These are phyloP conservation scores for Hyaena hyaena DNA, from an alignment of 2,113 vertebrate genomes.

Conservation along the genomic window DNA sequence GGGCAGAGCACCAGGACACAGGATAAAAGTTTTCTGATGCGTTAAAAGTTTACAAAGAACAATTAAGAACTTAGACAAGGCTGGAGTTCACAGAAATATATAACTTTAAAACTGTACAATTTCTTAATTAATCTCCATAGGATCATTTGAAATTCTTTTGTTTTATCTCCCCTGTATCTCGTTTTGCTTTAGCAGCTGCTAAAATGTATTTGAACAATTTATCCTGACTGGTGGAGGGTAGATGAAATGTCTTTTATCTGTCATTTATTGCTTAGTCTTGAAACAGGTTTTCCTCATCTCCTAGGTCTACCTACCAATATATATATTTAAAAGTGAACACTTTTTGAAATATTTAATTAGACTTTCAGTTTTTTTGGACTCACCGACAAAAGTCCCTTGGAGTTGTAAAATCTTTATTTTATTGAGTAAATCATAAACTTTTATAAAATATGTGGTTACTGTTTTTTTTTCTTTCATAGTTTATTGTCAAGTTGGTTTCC, in stretches of 20 bases:
- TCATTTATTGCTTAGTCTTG: conserved; percentile 54
- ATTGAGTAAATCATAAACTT: conserved; percentile 24
- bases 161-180: neutral
- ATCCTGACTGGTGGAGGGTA: conserved; percentile 55
- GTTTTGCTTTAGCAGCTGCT: conserved; percentile 60
- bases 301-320: neutral
- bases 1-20: neutral
- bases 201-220: conserved; percentile 71
- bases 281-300: conserved; percentile 25
- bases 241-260: conserved; percentile 66
- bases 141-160: conserved; percentile 39
- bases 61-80: neutral
- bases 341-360: conserved; percentile 41
- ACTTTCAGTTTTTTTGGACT: neutral
- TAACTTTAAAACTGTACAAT: neutral
- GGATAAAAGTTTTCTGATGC: neutral
- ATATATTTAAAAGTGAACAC: conserved; percentile 8
- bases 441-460: neutral
- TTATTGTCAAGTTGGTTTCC: too few relatives aligned
- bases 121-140: conserved; percentile 43
- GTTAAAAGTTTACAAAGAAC: conserved; percentile 34
- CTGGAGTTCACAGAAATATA: conserved; percentile 20
- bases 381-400: neutral
- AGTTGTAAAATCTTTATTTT: conserved; percentile 15
- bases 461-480: neutral